Evolutionary conservation across 2,797 vertebrate genomes (phyloP), one percentile per base, ranked within the genome.

Genomic region (Anabas testudineus): DNA sequence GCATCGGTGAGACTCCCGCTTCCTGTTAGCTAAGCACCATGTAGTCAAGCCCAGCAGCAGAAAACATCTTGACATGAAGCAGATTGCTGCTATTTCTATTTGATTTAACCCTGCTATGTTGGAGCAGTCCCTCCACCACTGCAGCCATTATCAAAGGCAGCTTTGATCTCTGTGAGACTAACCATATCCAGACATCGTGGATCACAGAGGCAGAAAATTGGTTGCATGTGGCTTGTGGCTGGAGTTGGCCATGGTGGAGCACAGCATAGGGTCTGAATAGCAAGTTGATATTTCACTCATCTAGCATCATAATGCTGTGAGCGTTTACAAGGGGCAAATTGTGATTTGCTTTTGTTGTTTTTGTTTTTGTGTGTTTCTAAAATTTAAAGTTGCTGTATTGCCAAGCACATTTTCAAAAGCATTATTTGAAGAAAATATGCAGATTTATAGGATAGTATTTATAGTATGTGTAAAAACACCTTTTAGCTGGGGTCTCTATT

Each of bases 141-240:
- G 94, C 92, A 95, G 89, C 90, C 89, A 94, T 94, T 95, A 93
- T 95, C 95, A 92, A 94, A 94, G 92, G 91, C 88, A 79, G 92
- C 95, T 98, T 98, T 98, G 96, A 97, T 97, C 94, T 94, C 78
- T 79, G 85, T 90, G 91, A 94, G 91, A 94, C 93, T 95, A 96
- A 97, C 95, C 96, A 97, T 96, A 96, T 96, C 95, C 96, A 98
- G 96, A 95, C 95, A 91, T 91, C 89, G 81, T 86, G 88, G 88
- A 92, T 91, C 91, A 92, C 90, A 94, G 91, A 94, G 89, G 90
- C 93, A 91, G 93, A 93, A 96, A 96, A 97, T 96, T 94, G 94
- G 94, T 95, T 95, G 93, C 93, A 95, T 96, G 92, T 96, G 96
- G 92, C 90, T 92, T 96, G 92, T 96, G 96, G 92, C 90, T 92